phyloP scores from a whole-genome alignment of 2,888 invertebrate species.

The Conops quadrifasciatus region DNA sequence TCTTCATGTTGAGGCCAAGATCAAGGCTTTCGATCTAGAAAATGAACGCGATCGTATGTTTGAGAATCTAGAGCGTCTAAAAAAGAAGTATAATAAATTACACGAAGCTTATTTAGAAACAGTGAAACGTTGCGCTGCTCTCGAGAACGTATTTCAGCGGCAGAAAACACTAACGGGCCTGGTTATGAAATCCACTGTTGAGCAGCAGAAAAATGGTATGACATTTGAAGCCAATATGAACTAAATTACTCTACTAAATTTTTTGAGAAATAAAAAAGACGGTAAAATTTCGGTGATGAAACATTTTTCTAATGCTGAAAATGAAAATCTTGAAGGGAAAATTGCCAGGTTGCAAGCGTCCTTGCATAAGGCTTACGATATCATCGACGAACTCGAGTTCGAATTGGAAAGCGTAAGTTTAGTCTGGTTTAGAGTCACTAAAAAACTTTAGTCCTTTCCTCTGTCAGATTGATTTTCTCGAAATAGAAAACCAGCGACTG shows the following conservation, averaged over 20 bases:
- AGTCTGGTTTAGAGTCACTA: background rate
- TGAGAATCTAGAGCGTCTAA: conserved; percentile 55
- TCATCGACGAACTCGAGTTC: conserved; percentile 62
- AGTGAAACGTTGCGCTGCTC: conserved; percentile 54
- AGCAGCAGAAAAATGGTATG: conserved; percentile 46
- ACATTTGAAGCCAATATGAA: background rate
- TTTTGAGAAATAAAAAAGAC: no score
- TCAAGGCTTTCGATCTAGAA: conserved; percentile 52
- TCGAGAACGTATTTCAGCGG: conserved; percentile 56
- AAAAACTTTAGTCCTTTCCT: background rate
- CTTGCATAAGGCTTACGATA: conserved; percentile 58
- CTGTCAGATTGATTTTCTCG: conserved; percentile 55
- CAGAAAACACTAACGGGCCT: conserved; percentile 59
- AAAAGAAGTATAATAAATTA: conserved; percentile 59
- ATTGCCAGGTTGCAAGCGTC: conserved; percentile 51
- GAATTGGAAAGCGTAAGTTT: conserved; percentile 60
- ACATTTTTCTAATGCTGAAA: background rate
- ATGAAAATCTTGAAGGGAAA: conserved; percentile 34
- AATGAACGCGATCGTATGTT: conserved; percentile 56
- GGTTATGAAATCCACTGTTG: conserved; percentile 58
- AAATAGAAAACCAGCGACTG: conserved; percentile 58
- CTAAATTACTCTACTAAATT: no score
- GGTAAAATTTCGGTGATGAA: no score
- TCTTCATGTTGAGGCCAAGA: conserved; percentile 53
- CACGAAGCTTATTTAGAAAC: conserved; percentile 57